Evolutionary conservation across 2,888 invertebrate species (phyloP).

Genomic region (Stenurella melanura): DNA sequence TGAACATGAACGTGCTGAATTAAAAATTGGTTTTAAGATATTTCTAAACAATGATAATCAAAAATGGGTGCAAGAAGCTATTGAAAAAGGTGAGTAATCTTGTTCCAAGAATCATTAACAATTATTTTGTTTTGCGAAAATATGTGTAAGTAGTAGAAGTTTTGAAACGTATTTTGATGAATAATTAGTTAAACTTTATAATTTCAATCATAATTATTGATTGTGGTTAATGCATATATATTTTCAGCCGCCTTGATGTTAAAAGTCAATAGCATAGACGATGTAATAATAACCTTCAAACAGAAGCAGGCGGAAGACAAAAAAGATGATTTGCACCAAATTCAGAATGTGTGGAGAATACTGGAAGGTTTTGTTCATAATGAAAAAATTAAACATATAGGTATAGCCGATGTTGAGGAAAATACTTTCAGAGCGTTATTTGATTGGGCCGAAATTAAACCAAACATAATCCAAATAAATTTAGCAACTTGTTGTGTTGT

Average conservation of each 20-base stretch:
- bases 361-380: constrained; percentile 82
- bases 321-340: constrained; percentile 75
- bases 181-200: too few relatives aligned
- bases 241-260: constrained; percentile 83
- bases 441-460: constrained; percentile 86
- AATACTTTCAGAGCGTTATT: constrained; percentile 85
- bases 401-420: constrained; percentile 93
- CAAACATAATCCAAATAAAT: constrained; percentile 94
- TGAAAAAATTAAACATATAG: constrained; percentile 83
- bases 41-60: constrained; percentile 85
- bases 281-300: constrained; percentile 87
- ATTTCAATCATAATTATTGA: too few relatives aligned
- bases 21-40: constrained; percentile 91
- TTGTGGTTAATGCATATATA: neutral
- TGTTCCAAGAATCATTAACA: neutral
- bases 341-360: constrained; percentile 85
- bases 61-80: constrained; percentile 81
- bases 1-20: constrained; percentile 83
- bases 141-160: too few relatives aligned
- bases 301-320: constrained; percentile 70
- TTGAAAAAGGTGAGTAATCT: constrained; percentile 79
- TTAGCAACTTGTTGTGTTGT: constrained; percentile 95
- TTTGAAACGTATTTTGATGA: too few relatives aligned
- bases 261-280: constrained; percentile 85
- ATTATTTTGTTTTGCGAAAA: too few relatives aligned